Evolutionary conservation across 2,113 vertebrate species (phyloP), one percentile per base, ranked within the genome.

Genomic region (Anthoscopus minutus): DNA sequence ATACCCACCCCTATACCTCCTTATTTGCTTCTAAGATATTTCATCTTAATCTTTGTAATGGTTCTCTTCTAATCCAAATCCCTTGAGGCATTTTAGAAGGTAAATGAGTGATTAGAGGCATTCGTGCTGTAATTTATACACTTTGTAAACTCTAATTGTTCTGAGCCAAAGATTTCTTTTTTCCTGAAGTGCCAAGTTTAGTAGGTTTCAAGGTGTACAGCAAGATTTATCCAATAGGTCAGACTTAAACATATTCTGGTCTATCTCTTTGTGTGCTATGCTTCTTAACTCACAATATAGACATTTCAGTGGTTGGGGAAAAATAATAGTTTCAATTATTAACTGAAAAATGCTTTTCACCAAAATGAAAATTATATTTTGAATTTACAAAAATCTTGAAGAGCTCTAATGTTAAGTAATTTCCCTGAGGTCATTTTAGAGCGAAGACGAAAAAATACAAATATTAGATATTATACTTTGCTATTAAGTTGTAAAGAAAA

Each of bases 131-230:
- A 96, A 96, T 94, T 96, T 94, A 88, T 69, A 86, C 1, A 15
- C 85, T 97, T 92, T 87, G 95, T 66, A 93, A 96, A 92, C 91
- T 61, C 76, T 96, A 92, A 97, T 88, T 89, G 67, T 86, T 85
- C 57, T 88, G 96, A 97, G 94, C 94, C 92, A 97, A 97, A 91
- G 91, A 97, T 93, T 97, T 96, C 53, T 77, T 96, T 97, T 94
- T 90, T 85, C 58, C 88, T 92, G 37, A 97, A 97, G 89, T 78
- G 82, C 76, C 72, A 95, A 67, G 51, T 78, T 86, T 35, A 62
- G 64, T 21, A 88, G 56, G 72, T 79, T 92, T 94, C 64, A 73
- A 89, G 48, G 72, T 1, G 1, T 79, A 60, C 6, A 51, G 67
- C 17, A 88, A 83, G 35, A 80, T 44, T 30, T 17, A 78, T 50